Base-by-base conservation (phyloP, 2,888 invertebrate species). In the Exocentrus adspersus region DNA sequence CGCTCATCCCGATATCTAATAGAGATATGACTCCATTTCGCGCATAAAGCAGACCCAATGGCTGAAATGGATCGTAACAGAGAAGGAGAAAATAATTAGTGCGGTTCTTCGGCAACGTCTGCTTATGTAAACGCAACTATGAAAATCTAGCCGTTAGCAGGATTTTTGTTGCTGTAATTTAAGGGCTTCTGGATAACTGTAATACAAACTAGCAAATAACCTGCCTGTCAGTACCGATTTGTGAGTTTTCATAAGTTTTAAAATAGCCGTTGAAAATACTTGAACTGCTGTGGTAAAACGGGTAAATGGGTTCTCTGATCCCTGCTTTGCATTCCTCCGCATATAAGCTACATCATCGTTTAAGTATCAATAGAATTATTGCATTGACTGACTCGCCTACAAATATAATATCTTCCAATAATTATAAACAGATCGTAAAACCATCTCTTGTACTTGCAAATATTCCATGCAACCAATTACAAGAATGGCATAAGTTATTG, bases 31-130 rank as follows among this genome's bases (percentile, higher is more conserved):
- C 63, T 64, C 62, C 59, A 45, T 46, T 57, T 50, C 41, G 28
- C 50, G 32, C 62, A 69, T 65, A 65, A 67, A 65, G 48, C 62
- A 41, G 45, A 66, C 62, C 53, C 37, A n/a, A 14, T 57, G 62
- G 62, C 61, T 42, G 45, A 12, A 32, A 43, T 59, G 64, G 63
- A 64, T 63, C 63, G 63, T 65, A 69, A 65, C 57, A 37, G 56
- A 56, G 56, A 60, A 63, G 43, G 52, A 52, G 59, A 59, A n/a
- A 69, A 65, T 63, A 66, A 67, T 69, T 66, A 69, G 64, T 58
- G 48, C 24, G 51, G 52, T 68, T 30, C 46, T 9, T 5, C 24
- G 7, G 43, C 19, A 17, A 43, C 17, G 41, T 43, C 42, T 42
- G 24, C 42, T 54, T 43, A 28, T 43, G 43, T 24, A 43, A 37